Evolutionary conservation across 2,113 vertebrate genomes (phyloP).

Genomic region (Phalacrocorax carbo): DNA sequence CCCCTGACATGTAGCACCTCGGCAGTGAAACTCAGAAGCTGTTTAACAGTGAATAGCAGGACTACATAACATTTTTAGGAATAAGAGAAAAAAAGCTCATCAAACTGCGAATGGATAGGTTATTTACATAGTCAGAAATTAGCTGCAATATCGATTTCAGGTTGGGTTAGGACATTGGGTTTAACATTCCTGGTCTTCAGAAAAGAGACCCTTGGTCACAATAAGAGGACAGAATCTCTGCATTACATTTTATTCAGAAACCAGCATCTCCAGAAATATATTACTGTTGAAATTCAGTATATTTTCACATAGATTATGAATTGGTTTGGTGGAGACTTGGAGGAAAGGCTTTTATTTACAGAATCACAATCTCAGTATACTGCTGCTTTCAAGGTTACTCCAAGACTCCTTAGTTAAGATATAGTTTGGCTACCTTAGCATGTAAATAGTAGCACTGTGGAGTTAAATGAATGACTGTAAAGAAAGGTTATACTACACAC

Average conservation of each 20-base stretch:
- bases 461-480: background rate
- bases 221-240: background rate
- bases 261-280: background rate
- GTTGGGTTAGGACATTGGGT: background rate
- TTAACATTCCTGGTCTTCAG: background rate
- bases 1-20: conserved; percentile 66
- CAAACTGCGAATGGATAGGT: background rate
- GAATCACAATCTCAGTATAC: fast-evolving
- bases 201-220: background rate
- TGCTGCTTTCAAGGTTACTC: background rate
- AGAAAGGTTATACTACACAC: background rate
- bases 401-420: background rate
- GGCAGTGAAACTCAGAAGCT: conserved; percentile 53
- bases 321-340: background rate
- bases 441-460: background rate
- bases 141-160: background rate
- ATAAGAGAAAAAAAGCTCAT: background rate
- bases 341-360: background rate
- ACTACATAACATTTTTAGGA: background rate
- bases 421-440: background rate
- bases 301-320: background rate
- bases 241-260: background rate
- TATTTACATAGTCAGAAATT: background rate
- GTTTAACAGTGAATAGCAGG: conserved; percentile 49
- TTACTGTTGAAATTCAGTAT: background rate